Base-by-base conservation (phyloP, 2,888 invertebrate species). In the Dicyrtoma fusca region DNA sequence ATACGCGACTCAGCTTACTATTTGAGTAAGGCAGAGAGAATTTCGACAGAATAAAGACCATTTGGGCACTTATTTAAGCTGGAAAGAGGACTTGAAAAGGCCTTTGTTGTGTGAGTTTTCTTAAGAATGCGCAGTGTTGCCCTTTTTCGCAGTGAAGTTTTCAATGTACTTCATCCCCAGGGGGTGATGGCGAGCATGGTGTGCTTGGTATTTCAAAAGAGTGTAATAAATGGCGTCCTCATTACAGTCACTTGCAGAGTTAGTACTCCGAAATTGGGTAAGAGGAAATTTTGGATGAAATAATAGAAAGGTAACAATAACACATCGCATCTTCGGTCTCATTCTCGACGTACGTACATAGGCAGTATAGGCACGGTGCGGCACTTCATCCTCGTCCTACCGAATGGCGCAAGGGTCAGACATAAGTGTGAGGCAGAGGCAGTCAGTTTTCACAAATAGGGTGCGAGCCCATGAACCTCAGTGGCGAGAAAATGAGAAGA, bases 401-500 rank as follows among this genome's bases (percentile, higher is more conserved):
- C 34, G 34, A 65, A 34, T 45, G 68, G 55, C n/a, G 44, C 42
- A 68, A 57, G 57, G 68, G 57, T 57, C 57, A 66, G 44, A 68
- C 44, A 68, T 17, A 57, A 68, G 68, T 68, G 68, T 45, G 68
- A 68, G 57, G 51, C 49, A 65, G 65, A 65, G 65, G 57, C 57
- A 68, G 68, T 68, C 68, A 69, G 34, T 72, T 69, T 74, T 74
- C 72, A 74, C 74, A 73, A 70, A 75, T 73, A 69, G 73, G 75
- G 75, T 75, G 75, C 72, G 73, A 75, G 73, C 70, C 57, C 65
- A 70, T 66, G 71, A 65, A 65, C 65, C 49, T 49, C 71, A 59
- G 55, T 65, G 73, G 75, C 75, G 75, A 75, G 72, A 75, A 75
- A 75, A 74, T 71, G 74, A 66, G 66, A 61, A 70, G 66, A 66